A percentile compares a stretch with the other conserved stretches of the same genome.
These are phyloP conservation scores for Phortica okadai DNA, from an alignment of 2,888 invertebrate species.

Conservation along the genomic window DNA sequence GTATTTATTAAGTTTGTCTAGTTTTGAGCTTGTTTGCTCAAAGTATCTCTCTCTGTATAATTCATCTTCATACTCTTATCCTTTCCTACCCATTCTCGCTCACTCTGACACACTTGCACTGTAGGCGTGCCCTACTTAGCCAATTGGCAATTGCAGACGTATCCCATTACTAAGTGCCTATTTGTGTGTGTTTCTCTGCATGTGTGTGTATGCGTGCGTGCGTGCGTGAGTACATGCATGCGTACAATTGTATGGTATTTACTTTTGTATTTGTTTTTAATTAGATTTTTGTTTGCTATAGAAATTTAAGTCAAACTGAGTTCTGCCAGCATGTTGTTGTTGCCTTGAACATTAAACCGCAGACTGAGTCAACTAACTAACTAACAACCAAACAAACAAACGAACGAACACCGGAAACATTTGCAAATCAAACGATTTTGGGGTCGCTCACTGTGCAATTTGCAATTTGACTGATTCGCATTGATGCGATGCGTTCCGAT, in stretches of 20 bases:
- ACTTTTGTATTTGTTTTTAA: conserved; percentile 70
- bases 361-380: conserved; percentile 39
- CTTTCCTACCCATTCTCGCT: no score
- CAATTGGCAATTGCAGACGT: background rate
- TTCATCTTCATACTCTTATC: background rate
- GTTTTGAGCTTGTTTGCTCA: conserved; percentile 1
- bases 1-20: conserved; percentile 21
- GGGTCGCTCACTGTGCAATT: conserved; percentile 1
- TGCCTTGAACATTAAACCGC: conserved; percentile 23
- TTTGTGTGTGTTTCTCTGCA: conserved; percentile 13
- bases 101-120: conserved; percentile 45
- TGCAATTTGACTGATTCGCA: background rate
- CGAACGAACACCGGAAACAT: background rate
- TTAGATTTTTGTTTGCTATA: conserved; percentile 67
- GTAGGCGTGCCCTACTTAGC: background rate
- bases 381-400: background rate
- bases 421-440: conserved; percentile 7
- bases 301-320: conserved; percentile 68
- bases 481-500: background rate
- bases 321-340: conserved; percentile 47
- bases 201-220: conserved; percentile 29
- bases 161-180: background rate
- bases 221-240: conserved; percentile 12
- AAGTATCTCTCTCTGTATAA: conserved; percentile 20
- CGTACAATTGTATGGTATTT: conserved; percentile 48